Evolutionary conservation across 1,140 invertebrate genomes (phyloP), one percentile per base, ranked within the genome.

Genomic region (Eubasilissa regina): DNA sequence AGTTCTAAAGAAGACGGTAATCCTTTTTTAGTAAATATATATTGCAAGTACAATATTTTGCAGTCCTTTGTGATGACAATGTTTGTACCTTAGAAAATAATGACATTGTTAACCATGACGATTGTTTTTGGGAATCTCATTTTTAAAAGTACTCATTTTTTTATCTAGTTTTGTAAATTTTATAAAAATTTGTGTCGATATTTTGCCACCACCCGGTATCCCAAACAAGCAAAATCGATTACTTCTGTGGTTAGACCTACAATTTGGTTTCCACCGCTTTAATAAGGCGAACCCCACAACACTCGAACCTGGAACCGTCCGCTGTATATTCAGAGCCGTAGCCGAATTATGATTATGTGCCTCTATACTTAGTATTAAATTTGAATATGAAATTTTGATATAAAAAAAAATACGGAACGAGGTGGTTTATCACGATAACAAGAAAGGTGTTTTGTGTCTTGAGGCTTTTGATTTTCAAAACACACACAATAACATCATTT

Each of bases 191-290:
- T 15, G 3, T 17, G 0, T 7, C 17, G 17, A 43, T 45, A 62
- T 47, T 66, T 68, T 4, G 17, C n/a, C 13, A 21, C 11, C 74
- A 77, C 48, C n/a, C 43, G 62, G 77, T 73, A 35, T 55, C 55
- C 56, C 51, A 81, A 81, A 81, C 80, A 77, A 79, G 80, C 80
- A 64, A 79, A 81, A 79, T 81, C 77, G 80, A 81, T 81, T 81
- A 81, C 80, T 79, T 73, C 77, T 81, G 80, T 72, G 80, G 80
- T 81, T 79, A 81, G 75, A 55, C 43, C 77, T 81, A 81, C 80
- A 81, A 81, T 81, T 79, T 79, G 53, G 73, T 45, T 62, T 44
- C 75, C 55, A 55, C 25, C 73, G 25, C 19, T 43, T n/a, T 73
- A 73, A 73, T 73, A 73, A 73, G 68, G 47, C 68, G 35, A 73